phyloP scores from a whole-genome alignment of 2,888 invertebrate genomes.

The Helobdella robusta region DNA sequence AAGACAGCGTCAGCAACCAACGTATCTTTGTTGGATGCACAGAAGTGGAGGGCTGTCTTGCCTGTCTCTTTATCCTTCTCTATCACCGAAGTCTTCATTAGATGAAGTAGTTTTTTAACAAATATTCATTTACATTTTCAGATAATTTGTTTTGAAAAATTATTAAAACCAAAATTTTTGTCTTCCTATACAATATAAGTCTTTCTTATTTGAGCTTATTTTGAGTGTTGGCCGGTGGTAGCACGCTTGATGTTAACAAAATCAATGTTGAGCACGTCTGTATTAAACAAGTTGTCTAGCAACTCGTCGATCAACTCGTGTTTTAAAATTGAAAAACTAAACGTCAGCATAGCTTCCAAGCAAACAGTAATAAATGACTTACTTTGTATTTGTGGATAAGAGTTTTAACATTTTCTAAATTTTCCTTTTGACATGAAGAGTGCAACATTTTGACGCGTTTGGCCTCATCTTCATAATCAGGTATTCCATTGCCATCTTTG shows the following conservation, averaged over 20 bases:
- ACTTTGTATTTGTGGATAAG: slow-evolving; percentile 15
- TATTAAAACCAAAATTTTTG: background rate
- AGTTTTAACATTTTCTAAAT: background rate
- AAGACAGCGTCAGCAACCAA: slow-evolving; percentile 20
- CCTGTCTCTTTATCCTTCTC: slow-evolving; percentile 5
- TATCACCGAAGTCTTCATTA: slow-evolving; percentile 1
- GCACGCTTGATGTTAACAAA: no score
- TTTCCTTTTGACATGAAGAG: slow-evolving; percentile 20
- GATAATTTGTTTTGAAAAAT: background rate
- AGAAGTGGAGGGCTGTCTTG: slow-evolving; percentile 26
- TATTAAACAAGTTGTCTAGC: no score
- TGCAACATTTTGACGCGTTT: slow-evolving; percentile 13
- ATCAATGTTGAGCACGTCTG: no score
- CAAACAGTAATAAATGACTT: background rate
- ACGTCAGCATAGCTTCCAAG: background rate
- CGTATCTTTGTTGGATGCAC: slow-evolving; percentile 11
- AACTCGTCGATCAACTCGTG: no score
- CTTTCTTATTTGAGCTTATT: no score
- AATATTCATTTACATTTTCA: background rate
- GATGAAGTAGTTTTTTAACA: background rate
- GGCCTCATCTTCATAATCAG: background rate
- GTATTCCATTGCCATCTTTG: background rate
- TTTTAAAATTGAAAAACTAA: no score
- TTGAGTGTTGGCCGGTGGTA: no score
- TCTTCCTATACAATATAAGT: no score